Evolutionary conservation across 2,888 invertebrate genomes (phyloP), one percentile per base, ranked within the genome.

Genomic region (Cheilosia pagana): DNA sequence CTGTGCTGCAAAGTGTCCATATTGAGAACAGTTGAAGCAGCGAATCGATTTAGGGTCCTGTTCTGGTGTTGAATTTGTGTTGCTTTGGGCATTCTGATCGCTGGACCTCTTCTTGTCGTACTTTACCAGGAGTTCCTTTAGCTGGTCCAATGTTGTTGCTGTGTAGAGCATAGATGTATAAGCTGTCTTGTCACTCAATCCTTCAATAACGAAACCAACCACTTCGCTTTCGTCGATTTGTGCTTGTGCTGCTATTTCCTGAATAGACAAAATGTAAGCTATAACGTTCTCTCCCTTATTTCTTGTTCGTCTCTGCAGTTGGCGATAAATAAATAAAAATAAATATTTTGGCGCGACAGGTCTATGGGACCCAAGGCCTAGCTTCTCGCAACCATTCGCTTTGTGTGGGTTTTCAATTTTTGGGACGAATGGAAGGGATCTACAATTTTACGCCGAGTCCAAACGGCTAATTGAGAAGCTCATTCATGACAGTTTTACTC

Each of bases 21-120:
- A 62, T 16, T 63, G 19, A 14, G 62, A 63, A n/a, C 31, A 63
- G 23, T 67, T 41, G 41, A 67, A 53, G 39, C 67, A 67, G 12
- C 67, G 52, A n/a, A 12, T 39, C 12, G 62, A 48, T n/a, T 41
- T 67, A 6, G 8, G 16, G 21, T 25, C 39, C 12, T 52, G 52
- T 6, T 39, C 53, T 41, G 52, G 14, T 10, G 10, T 14, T 39
- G 39, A 3, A 25, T n/a, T 23, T 39, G n/a, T 14, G 6, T n/a
- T n/a, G 3, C 6, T 43, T 10, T 43, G n/a, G 25, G 19, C 41
- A 14, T 21, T 2, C 55, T 67, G 67, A 25, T 53, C 67, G 53
- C 41, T 23, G 21, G 50, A 63, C 10, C 31, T 14, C 53, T 67
- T 53, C 55, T 16, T 67, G 12, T 53, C 67, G 12, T 67, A 67